Evolutionary conservation across 2,113 vertebrate genomes (phyloP).

Genomic region (Perccottus glenii): DNA sequence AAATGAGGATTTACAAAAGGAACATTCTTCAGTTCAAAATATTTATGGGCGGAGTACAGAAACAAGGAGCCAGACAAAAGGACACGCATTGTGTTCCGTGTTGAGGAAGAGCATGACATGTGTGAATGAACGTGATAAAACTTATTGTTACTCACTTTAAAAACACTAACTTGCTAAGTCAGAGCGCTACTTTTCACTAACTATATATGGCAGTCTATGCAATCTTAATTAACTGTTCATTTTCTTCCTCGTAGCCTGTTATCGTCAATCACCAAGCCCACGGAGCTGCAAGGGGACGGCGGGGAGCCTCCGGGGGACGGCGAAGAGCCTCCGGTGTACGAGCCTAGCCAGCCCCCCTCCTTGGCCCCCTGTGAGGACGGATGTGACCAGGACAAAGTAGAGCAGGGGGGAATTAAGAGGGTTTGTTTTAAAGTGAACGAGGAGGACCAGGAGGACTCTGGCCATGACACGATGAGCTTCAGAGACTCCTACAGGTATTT

Average conservation of each 20-base stretch:
- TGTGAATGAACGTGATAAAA: conserved; percentile 7
- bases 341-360: conserved; percentile 80
- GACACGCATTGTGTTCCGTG: conserved; percentile 44
- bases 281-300: conserved; percentile 78
- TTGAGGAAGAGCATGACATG: conserved; percentile 38
- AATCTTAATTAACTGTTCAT: no score
- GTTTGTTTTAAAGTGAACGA: conserved; percentile 98
- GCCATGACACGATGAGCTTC: conserved; percentile 99
- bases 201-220: neutral
- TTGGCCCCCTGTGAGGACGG: conserved; percentile 83
- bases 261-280: conserved; percentile 96
- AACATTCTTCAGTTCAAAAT: conserved; percentile 73
- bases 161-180: no score
- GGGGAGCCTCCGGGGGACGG: conserved; percentile 82
- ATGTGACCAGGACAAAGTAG: conserved; percentile 86
- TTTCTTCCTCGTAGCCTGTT: conserved; percentile 81
- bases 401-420: conserved; percentile 89
- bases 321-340: conserved; percentile 79
- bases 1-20: conserved; percentile 66
- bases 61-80: conserved; percentile 59
- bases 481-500: conserved; percentile 95
- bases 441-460: conserved; percentile 98
- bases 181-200: no score
- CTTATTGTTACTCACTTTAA: neutral
- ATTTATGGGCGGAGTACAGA: conserved; percentile 62